Conservation (phyloP, 2,113 vertebrate genomes). For the Macrotus californicus region DNA sequence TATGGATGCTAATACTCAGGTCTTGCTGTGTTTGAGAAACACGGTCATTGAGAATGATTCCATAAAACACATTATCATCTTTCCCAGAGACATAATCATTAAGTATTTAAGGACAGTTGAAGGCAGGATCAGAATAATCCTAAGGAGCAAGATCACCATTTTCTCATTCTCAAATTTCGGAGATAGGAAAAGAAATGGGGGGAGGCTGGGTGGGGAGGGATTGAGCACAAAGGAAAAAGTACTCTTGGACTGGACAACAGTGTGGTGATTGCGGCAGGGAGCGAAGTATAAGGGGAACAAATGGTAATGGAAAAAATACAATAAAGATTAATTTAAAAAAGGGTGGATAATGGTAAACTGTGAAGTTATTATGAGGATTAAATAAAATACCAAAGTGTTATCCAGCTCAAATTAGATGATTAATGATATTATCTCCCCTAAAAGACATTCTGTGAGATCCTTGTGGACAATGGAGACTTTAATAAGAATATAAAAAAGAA, state of each 20-base stretch:
- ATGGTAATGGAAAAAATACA: too few species aligned
- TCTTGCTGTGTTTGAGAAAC: neutral
- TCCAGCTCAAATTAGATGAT: neutral
- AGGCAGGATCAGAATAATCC: neutral
- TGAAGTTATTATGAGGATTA: neutral
- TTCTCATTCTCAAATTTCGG: neutral
- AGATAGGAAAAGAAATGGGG: neutral
- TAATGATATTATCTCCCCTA: neutral
- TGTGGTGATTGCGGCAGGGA: too few species aligned
- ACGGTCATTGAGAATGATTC: neutral
- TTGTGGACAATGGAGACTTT: neutral
- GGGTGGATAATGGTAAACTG: neutral
- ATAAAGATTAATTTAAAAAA: too few species aligned
- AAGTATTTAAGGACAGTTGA: neutral
- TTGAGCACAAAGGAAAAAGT: too few species aligned
- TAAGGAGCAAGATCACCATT: neutral
- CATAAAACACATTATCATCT: neutral
- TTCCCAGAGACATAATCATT: neutral
- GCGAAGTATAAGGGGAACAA: too few species aligned
- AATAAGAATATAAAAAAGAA: neutral
- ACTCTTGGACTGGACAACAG: too few species aligned
- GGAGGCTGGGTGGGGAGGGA: too few species aligned
- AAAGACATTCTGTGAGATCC: neutral
- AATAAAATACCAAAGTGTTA: neutral
- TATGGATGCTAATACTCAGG: too few species aligned